Evolutionary conservation across 2,888 invertebrate species (phyloP), one percentile per base, ranked within the genome.

Genomic region (Athalia rosae): DNA sequence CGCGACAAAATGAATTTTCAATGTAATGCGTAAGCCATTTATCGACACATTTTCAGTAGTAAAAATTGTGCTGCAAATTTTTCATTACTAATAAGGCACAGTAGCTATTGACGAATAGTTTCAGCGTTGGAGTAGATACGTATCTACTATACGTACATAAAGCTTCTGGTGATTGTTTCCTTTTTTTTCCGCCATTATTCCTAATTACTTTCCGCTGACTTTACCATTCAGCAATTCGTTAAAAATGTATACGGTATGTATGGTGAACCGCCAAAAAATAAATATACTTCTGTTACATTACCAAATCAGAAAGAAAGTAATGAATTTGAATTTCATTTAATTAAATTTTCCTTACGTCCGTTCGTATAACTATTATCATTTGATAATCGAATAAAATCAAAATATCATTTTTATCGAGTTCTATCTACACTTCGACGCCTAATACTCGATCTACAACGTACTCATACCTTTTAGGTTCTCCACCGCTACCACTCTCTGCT

Each of bases 361-460:
- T 77, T 77, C 62, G 41, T 66, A 67, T 67, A 67, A 58, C 58
- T 58, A 58, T 45, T 71, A 71, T 43, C 58, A 71, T 71, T 67
- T 77, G 59, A 62, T 48, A 77, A 67, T 77, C 47, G 58, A 67
- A 77, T 50, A 69, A 48, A 45, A 58, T 53, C 0, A 28, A 58
- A 59, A 13, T 69, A 50, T 61, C n/a, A 53, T 69, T 13, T 47
- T 66, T 53, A 61, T 71, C 76, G 59, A 76, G 71, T 56, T 61
- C 9, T 76, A 76, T 81, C 93, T 92, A 96, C 87, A 96, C 96
- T 91, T 96, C 96, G 84, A 96, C 96, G 87, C 96, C 96, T 85
- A 96, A 92, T 79, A 94, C 95, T 90, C 96, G 93, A 91, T 96
- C 96, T 82, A 96, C 95, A 82, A 96, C 95, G 90, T 96, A 96